Evolutionary conservation across 2,888 invertebrate genomes (phyloP).

Genomic region (Hemithea aestivaria): DNA sequence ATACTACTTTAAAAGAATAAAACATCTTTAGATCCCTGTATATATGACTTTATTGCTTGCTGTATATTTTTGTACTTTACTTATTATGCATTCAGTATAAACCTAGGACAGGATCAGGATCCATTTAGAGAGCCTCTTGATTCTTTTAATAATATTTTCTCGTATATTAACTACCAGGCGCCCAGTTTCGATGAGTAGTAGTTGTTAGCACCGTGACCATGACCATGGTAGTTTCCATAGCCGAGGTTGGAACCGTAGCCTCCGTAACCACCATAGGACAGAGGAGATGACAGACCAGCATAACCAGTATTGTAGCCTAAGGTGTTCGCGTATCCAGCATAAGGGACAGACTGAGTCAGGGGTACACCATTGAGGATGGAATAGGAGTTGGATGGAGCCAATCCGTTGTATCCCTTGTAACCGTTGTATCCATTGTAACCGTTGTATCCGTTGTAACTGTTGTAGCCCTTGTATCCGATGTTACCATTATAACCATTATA

Average conservation of each 20-base stretch:
- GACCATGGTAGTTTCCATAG: conserved; percentile 13
- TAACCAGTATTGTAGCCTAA: conserved; percentile 8
- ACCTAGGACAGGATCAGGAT: no score
- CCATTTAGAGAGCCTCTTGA: no score
- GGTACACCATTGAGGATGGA: conserved; percentile 2
- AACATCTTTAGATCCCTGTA: no score
- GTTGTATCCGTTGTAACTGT: conserved; percentile 7
- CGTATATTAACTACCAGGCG: conserved; percentile 4
- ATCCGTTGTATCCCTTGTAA: conserved; percentile 6
- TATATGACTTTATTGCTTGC: conserved; percentile 14
- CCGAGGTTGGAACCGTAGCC: conserved; percentile 10
- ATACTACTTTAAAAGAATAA: no score
- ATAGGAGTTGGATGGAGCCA: conserved; percentile 1
- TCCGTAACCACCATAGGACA: conserved; percentile 9
- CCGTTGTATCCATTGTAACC: conserved; percentile 2
- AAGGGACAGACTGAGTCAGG: conserved; percentile 1
- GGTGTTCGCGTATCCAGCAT: conserved; percentile 7
- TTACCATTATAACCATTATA: no score
- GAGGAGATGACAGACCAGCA: conserved; percentile 4
- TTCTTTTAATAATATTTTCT: no score
- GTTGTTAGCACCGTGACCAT: conserved; percentile 19
- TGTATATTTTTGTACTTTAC: conserved; percentile 1
- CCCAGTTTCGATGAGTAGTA: conserved; percentile 9
- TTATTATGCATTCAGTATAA: neutral
- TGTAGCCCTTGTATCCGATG: no score